Percentiles rank a stretch among this genome's conserved stretches.
Conservation (phyloP, 1,140 invertebrate species). For the Leguminivora glycinivorella region DNA sequence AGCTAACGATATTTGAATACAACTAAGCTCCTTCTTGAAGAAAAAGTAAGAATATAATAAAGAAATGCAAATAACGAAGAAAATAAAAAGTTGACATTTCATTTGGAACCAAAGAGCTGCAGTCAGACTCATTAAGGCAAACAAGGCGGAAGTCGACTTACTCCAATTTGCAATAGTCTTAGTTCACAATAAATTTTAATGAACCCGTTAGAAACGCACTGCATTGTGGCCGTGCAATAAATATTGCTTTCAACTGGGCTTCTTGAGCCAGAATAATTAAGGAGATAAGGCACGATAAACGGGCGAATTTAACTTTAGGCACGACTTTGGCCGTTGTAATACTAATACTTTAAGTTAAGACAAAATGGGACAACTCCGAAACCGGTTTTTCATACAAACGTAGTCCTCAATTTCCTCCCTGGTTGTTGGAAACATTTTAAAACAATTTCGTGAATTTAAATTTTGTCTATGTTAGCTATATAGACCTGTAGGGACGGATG, state of each 20-base stretch:
- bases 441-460: no score
- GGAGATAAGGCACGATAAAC: constrained; percentile 19
- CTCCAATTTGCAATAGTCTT: constrained; percentile 33
- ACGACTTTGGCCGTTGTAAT: constrained; percentile 14
- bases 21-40: background rate
- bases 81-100: constrained; percentile 12
- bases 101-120: constrained; percentile 23
- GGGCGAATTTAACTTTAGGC: constrained; percentile 11
- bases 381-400: no score
- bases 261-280: constrained; percentile 18
- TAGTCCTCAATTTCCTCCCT: no score
- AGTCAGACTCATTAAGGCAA: constrained; percentile 17
- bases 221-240: constrained; percentile 39
- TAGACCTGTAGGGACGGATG: no score
- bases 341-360: constrained; percentile 24
- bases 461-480: no score
- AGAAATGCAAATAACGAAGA: constrained; percentile 12
- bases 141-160: constrained; percentile 37
- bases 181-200: constrained; percentile 37
- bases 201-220: constrained; percentile 44
- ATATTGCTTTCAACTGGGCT: constrained; percentile 34
- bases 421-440: no score
- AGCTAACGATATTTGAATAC: background rate
- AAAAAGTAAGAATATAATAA: constrained; percentile 17
- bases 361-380: no score